Evolutionary conservation across 2,797 vertebrate genomes (phyloP).

Genomic region (Simalia tracyae): DNA sequence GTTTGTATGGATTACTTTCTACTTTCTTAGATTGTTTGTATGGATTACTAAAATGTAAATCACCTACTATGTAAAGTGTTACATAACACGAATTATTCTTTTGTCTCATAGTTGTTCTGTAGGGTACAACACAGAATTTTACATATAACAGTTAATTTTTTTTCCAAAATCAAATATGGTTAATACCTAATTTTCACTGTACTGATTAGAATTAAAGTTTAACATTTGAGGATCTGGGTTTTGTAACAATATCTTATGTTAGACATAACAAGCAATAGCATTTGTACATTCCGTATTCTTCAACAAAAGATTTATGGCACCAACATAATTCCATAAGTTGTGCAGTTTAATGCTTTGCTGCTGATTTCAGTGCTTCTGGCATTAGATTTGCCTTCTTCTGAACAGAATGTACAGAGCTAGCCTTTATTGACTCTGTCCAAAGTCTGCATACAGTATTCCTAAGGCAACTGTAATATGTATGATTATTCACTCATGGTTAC

Average conservation of each 20-base stretch:
- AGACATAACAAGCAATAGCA: slow-evolving; percentile 9
- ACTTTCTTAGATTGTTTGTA: background rate
- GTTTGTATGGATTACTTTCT: background rate
- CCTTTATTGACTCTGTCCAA: slow-evolving; percentile 4
- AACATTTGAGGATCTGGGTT: background rate
- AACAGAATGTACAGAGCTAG: slow-evolving; percentile 4
- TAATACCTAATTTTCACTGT: background rate
- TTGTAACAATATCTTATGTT: accelerated
- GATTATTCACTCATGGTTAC: background rate
- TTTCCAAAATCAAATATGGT: background rate
- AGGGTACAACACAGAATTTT: background rate
- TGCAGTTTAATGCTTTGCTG: background rate
- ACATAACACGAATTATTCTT: background rate
- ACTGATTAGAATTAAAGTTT: slow-evolving; percentile 11
- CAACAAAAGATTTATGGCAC: background rate
- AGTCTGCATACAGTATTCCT: slow-evolving; percentile 19
- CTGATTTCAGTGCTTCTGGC: slow-evolving; percentile 21
- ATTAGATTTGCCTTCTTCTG: background rate
- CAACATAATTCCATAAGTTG: background rate
- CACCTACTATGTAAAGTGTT: background rate
- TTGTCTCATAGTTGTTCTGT: background rate
- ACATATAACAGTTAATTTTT: background rate
- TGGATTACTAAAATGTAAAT: background rate
- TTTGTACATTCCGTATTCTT: background rate
- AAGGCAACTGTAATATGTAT: background rate